Base-by-base conservation (phyloP, 1,140 invertebrate genomes). In the Arion vulgaris region DNA sequence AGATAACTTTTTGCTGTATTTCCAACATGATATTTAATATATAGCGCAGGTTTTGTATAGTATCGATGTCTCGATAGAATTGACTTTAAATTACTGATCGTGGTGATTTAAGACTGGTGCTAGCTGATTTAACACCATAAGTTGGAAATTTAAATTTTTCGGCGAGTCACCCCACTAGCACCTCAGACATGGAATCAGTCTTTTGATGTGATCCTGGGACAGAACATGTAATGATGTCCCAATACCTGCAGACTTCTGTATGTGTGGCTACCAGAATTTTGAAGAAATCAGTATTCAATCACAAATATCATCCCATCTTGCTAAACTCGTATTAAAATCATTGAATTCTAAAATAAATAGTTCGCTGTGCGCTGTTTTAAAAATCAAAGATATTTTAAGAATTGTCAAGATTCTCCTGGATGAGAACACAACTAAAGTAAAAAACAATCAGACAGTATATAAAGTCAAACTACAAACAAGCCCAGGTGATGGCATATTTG, bases 221-320 rank as follows among this genome's bases (percentile, higher is more conserved):
- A 23, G 73, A n/a, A 75, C 73, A 36, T 75, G 73, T 53, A 23
- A 23, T 26, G 73, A 75, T 39, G 36, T 53, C 2, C 49, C 73
- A 2, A 75, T 75, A 15, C 73, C 73, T 32, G 9, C 36, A 39
- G 73, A 75, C 7, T 53, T 49, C 26, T 75, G 73, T 75, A 2
- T 75, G 41, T 75, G 73, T 53, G 73, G 73, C 1, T 26, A 49
- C 38, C 5, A 75, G 26, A 28, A 7, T 34, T 4, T 49, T n/a
- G 49, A 49, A 4, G 15, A 41, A 26, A 26, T 75, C 38, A 49
- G 32, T 28, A 28, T 34, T 23, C 13, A 23, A 2, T 75, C 73
- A 2, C 2, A 23, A 41, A 5, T 75, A 28, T 45, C 49, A 36
- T 5, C 1, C 4, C 2, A 45, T 1, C 73, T 75, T 1, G n/a